phyloP scores from a whole-genome alignment of 1,140 invertebrate genomes.

The Drosophila lacteicornis region DNA sequence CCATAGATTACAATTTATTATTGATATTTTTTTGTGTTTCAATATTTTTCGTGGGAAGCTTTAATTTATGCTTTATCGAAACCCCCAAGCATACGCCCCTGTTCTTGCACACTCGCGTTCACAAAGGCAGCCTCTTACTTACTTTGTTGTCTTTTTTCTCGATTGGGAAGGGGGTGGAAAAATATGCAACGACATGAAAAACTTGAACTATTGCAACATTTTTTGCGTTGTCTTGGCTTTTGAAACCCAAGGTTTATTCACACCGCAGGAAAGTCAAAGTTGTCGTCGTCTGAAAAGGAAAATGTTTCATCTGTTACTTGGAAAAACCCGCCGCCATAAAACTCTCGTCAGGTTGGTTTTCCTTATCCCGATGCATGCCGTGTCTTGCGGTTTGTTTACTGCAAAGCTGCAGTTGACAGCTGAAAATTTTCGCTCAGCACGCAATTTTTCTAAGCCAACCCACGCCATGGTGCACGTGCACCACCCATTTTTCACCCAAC shows the following conservation, averaged over 20 bases:
- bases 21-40: no score
- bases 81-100: neutral
- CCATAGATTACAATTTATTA: no score
- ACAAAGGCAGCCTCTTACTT: conserved; percentile 49
- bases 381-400: conserved; percentile 46
- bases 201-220: conserved; percentile 81
- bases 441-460: conserved; percentile 36
- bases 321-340: conserved; percentile 28
- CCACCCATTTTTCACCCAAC: conserved; percentile 12
- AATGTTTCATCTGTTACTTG: conserved; percentile 41
- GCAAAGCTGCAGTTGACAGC: conserved; percentile 49
- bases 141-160: conserved; percentile 42
- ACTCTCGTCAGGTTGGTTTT: conserved; percentile 19
- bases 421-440: conserved; percentile 49
- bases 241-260: conserved; percentile 72
- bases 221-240: conserved; percentile 54
- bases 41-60: no score
- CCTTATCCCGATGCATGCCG: conserved; percentile 30
- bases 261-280: conserved; percentile 70
- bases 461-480: neutral
- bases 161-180: conserved; percentile 13
- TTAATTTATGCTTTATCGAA: no score
- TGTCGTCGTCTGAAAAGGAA: conserved; percentile 52
- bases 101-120: conserved; percentile 17
- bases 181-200: conserved; percentile 79